Base-by-base conservation (phyloP, 2,888 invertebrate species). In the Leptinotarsa rubiginosa region DNA sequence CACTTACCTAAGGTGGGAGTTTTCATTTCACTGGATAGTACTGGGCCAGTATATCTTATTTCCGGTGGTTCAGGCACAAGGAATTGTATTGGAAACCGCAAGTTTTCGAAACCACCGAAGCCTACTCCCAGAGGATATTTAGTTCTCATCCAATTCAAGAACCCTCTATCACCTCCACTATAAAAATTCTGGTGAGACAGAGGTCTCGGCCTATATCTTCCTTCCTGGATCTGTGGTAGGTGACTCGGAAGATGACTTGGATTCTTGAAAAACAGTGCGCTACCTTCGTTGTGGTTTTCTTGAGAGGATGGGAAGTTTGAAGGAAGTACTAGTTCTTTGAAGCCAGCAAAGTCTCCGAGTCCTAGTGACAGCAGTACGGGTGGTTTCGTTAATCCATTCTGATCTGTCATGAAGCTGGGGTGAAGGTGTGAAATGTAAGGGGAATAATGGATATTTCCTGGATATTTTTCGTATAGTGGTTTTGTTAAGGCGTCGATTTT, bases 291-390 rank as follows among this genome's bases (percentile, higher is more conserved):
- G 13, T 20, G 20, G 56, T 20, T 56, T 20, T 56, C 56, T 56
- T 56, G n/a, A 18, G 41, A 41, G 2, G 10, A 12, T 41, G 56
- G 20, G 56, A 56, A 20, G 22, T 56, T 16, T 18, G 47, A 18
- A 65, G 20, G 47, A n/a, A 31, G 65, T n/a, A 18, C 20, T 18
- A 47, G n/a, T 12, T 50, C 22, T 52, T 67, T 50, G 10, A 31
- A 20, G 7, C 20, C 68, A 4, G 10, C 15, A 15, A 56, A 15
- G n/a, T 18, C 41, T n/a, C 47, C 68, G 1, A 56, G 56, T 20
- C 69, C 69, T 16, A 69, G 22, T 16, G 69, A 59, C 5, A 69
- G 47, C 3, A 69, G 1, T 10, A 69, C 4, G 15, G 69, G 68
- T 3, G 67, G 7, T 41, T 25, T 20, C 41, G 18, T 13, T 2